Evolutionary conservation across 2,888 invertebrate species (phyloP), one percentile per base, ranked within the genome.

Genomic region (Melanostoma scalare): DNA sequence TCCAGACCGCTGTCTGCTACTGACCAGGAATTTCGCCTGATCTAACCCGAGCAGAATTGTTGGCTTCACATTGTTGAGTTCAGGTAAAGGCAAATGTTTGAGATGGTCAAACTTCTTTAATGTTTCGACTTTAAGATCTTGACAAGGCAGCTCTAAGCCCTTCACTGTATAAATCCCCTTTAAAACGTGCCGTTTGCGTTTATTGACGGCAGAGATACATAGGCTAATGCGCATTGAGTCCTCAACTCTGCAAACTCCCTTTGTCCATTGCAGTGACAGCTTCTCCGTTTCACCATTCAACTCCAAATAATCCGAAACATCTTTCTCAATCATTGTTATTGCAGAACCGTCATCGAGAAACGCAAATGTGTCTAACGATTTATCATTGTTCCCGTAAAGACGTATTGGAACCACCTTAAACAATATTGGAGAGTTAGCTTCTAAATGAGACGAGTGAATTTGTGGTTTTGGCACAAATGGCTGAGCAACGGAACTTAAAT

Each of bases 301-400:
- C 9, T 71, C 33, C 20, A 72, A 40, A 3, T 46, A 48, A 46
- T 63, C 55, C 48, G 36, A 73, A 35, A 63, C 48, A 4, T 73
- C 55, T 8, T 52, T 33, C 50, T 72, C 52, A 30, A 69, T 30
- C 61, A 72, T 72, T n/a, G 61, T 61, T 10, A 72, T 44, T 30
- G 60, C 50, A 6, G 72, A 72, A 53, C 61, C 61, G 9, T 72
- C 61, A 46, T 72, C 61, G n/a, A 55, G 46, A 30, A 72, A 58
- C 4, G 50, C 42, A 31, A 50, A 74, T 0, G 67, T 75, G 35
- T 56, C 56, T 38, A 65, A 20, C 9, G 8, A 63, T 20, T 42
- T 58, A 8, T 52, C 31, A 30, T 58, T 67, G 8, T 6, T 52
- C n/a, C 73, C 56, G 3, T 74, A 56, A 40, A 56, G 35, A 2